Base-by-base conservation (phyloP, 1,140 invertebrate species). In the Chlorops oryzae region DNA sequence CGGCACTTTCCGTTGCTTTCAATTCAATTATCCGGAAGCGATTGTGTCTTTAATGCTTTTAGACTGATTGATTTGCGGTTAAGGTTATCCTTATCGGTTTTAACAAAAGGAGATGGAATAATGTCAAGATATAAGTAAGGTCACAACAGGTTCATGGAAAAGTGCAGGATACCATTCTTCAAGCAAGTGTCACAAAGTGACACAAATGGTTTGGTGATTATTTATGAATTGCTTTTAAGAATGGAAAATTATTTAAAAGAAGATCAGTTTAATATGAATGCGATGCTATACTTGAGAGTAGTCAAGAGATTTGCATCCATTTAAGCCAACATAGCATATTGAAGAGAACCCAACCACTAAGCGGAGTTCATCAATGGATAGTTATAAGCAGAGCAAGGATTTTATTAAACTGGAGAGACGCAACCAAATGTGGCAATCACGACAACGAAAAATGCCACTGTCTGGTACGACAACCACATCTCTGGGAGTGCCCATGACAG, bases 1-100 rank as follows among this genome's bases (percentile, higher is more conserved):
- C 48, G 68, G 68, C 70, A 58, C 60, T 63, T 52, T 23, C 24
- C 21, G 4, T 22, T 23, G 10, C 13, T 44, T n/a, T n/a, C n/a
- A n/a, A n/a, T n/a, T n/a, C n/a, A n/a, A n/a, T n/a, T n/a, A n/a
- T n/a, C n/a, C n/a, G n/a, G n/a, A n/a, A n/a, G n/a, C n/a, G n/a
- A n/a, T n/a, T n/a, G n/a, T n/a, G n/a, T n/a, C n/a, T n/a, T n/a
- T n/a, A n/a, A n/a, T n/a, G n/a, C n/a, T n/a, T n/a, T n/a, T n/a
- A n/a, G n/a, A n/a, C n/a, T n/a, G n/a, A n/a, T n/a, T n/a, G n/a
- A n/a, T n/a, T n/a, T n/a, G n/a, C n/a, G n/a, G n/a, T n/a, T n/a
- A n/a, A n/a, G n/a, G n/a, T n/a, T n/a, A n/a, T n/a, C n/a, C n/a
- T n/a, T n/a, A n/a, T n/a, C n/a, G n/a, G n/a, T n/a, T n/a, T n/a